Conservation (phyloP, 2,797 vertebrate species). For the Lophius americanus region DNA sequence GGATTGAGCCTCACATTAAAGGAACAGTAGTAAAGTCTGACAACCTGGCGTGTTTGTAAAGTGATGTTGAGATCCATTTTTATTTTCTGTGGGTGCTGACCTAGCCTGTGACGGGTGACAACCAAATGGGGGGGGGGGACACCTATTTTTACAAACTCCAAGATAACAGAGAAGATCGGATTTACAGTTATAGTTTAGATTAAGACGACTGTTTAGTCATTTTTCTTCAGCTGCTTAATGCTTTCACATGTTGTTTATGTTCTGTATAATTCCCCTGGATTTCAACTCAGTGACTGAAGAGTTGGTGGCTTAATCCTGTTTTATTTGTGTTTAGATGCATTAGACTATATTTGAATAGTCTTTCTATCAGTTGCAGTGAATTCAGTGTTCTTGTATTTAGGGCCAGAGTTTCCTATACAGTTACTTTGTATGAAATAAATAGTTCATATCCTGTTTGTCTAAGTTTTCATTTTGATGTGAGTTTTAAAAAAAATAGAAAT, state of each 20-base stretch:
- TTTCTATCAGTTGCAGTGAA: slow-evolving; percentile 1
- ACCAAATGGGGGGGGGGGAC: slow-evolving; percentile 7
- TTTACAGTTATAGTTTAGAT: slow-evolving; percentile 45
- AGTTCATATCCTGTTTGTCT: slow-evolving; percentile 9
- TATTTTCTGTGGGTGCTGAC: slow-evolving; percentile 42
- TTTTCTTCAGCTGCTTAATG: slow-evolving; percentile 7
- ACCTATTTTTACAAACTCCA: slow-evolving; percentile 51
- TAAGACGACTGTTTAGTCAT: slow-evolving; percentile 13
- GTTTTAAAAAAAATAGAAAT: neutral
- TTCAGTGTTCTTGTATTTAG: neutral
- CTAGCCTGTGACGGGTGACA: slow-evolving; percentile 31
- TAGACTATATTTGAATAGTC: too few species aligned
- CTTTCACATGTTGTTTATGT: neutral
- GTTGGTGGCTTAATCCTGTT: neutral
- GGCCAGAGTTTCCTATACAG: neutral
- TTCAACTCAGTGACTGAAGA: slow-evolving; percentile 11
- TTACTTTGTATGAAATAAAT: slow-evolving; percentile 2
- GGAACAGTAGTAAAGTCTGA: slow-evolving; percentile 18
- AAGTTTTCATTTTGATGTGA: neutral
- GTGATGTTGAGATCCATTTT: slow-evolving; percentile 51
- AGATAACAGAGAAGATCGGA: slow-evolving; percentile 29
- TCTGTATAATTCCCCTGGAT: neutral
- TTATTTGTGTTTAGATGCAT: too few species aligned
- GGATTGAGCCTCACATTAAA: slow-evolving; percentile 32
- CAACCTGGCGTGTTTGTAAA: slow-evolving; percentile 24